phyloP scores from a whole-genome alignment of 2,113 vertebrate species.

The Camelus bactrianus region DNA sequence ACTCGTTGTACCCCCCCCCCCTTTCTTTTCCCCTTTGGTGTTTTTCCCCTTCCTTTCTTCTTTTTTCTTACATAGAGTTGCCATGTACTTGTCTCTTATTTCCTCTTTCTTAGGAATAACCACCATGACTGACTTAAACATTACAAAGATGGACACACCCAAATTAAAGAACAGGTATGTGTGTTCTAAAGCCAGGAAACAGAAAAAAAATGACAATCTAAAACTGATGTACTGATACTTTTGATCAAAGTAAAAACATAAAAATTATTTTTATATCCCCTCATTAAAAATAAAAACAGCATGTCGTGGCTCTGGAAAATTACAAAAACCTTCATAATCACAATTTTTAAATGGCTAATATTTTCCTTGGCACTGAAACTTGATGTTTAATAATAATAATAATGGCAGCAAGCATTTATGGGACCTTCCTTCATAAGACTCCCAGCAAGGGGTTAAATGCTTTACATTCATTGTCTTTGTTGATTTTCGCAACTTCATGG shows the following conservation, averaged over 20 bases:
- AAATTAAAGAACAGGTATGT: neutral
- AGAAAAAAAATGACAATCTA: neutral
- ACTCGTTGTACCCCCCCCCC: neutral
- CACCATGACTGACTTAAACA: neutral
- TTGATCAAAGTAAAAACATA: neutral
- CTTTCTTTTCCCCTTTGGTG: neutral
- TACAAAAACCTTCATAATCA: neutral
- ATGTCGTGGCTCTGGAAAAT: neutral
- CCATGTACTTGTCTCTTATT: neutral
- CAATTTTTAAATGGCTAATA: slow-evolving; percentile 26
- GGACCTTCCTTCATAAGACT: neutral
- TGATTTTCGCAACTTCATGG: neutral
- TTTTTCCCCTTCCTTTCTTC: neutral
- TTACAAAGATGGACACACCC: neutral
- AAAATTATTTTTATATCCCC: neutral
- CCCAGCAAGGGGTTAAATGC: neutral
- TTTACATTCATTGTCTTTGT: neutral
- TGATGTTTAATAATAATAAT: neutral
- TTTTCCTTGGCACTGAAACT: neutral
- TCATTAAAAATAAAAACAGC: neutral
- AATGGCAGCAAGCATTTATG: neutral
- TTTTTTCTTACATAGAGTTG: neutral
- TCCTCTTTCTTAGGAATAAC: neutral
- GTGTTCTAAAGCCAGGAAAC: neutral
- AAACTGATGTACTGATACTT: neutral